phyloP scores from a whole-genome alignment of 2,888 invertebrate genomes.

The Stenotaenia linearis region DNA sequence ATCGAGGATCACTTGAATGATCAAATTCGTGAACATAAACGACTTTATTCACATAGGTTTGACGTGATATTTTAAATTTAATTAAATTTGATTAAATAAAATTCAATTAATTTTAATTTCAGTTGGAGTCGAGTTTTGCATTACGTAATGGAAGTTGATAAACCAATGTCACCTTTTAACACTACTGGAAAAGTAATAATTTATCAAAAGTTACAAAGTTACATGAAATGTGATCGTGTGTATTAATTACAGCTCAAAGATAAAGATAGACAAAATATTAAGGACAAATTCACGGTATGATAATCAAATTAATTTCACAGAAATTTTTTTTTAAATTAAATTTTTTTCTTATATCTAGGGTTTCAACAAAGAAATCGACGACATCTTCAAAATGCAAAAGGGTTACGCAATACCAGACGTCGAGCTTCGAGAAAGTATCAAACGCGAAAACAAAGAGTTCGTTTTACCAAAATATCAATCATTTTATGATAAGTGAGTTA shows the following conservation, averaged over 20 bases:
- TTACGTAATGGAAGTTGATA: conserved; percentile 62
- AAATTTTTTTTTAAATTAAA: neutral
- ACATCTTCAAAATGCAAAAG: conserved; percentile 74
- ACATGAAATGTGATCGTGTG: conserved; percentile 38
- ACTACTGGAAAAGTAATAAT: conserved; percentile 12
- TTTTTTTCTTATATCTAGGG: conserved; percentile 61
- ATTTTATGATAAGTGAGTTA: conserved; percentile 64
- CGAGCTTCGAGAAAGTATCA: conserved; percentile 78
- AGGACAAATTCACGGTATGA: conserved; percentile 84
- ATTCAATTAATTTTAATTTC: too few species aligned
- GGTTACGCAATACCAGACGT: conserved; percentile 90
- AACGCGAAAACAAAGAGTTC: conserved; percentile 81
- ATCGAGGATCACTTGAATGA: conserved; percentile 80
- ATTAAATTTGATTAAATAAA: too few species aligned
- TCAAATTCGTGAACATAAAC: conserved; percentile 78
- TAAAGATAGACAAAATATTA: conserved; percentile 75
- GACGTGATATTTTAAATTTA: neutral
- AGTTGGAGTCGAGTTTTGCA: conserved; percentile 79
- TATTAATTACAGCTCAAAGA: conserved; percentile 60
- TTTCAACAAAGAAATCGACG: conserved; percentile 94
- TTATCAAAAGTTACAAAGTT: conserved; percentile 16
- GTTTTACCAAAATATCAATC: conserved; percentile 77
- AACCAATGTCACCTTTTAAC: conserved; percentile 39
- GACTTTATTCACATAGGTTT: conserved; percentile 57
- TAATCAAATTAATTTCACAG: too few species aligned